Conservation (phyloP, 2,888 invertebrate species). For the Oscheius onirici region DNA sequence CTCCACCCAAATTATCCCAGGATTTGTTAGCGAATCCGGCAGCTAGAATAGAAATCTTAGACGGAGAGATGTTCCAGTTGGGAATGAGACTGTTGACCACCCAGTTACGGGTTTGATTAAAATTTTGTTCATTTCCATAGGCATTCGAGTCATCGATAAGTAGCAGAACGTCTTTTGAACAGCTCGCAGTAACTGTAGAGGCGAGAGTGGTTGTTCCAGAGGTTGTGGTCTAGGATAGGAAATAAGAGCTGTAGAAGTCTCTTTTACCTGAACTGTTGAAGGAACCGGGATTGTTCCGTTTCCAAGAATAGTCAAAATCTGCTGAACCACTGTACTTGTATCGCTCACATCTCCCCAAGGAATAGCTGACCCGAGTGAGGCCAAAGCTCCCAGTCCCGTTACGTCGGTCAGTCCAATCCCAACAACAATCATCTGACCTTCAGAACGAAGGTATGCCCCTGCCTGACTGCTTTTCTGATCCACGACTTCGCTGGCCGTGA, state of each 20-base stretch:
- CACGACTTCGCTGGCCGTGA: slow-evolving; percentile 4
- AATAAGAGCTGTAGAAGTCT: background rate
- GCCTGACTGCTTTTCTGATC: background rate
- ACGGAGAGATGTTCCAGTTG: slow-evolving; percentile 13
- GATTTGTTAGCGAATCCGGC: slow-evolving; percentile 11
- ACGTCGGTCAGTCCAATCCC: slow-evolving; percentile 15
- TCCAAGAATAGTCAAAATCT: slow-evolving; percentile 10
- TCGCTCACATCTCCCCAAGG: slow-evolving; percentile 20
- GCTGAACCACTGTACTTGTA: slow-evolving; percentile 9
- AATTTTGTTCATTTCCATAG: background rate
- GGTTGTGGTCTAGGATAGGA: background rate
- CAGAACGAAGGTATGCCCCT: background rate
- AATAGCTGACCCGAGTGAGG: slow-evolving; percentile 2
- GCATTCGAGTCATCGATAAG: slow-evolving; percentile 29
- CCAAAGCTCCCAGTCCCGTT: background rate
- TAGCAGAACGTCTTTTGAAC: slow-evolving; percentile 28
- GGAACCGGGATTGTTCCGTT: background rate
- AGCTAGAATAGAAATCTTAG: background rate
- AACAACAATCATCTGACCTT: slow-evolving; percentile 17
- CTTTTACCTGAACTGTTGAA: no score
- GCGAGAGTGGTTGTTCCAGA: background rate
- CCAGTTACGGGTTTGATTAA: slow-evolving; percentile 5
- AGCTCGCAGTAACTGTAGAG: background rate
- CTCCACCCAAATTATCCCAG: slow-evolving; percentile 13
- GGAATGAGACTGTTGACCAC: slow-evolving; percentile 4